A percentile compares a stretch with the other conserved stretches of the same genome.
phyloP scores from a whole-genome alignment of 2,888 invertebrate species.

The Ligdia adustata region DNA sequence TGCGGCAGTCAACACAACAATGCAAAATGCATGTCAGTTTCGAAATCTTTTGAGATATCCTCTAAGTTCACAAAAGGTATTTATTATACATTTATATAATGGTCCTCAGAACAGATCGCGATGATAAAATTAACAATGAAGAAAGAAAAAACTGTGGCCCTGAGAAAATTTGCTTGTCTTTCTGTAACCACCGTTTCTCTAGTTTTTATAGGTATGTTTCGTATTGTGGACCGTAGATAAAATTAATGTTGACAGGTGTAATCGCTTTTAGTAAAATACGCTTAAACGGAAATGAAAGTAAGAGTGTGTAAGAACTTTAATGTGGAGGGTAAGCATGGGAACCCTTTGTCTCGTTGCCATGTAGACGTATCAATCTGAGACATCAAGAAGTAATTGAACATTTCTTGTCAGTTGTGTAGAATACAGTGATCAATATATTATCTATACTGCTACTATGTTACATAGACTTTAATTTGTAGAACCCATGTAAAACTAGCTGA shows the following conservation, averaged over 20 bases:
- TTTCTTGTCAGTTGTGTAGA: too few species aligned
- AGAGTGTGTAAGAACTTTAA: slow-evolving; percentile 28
- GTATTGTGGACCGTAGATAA: slow-evolving; percentile 44
- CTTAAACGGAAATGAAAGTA: slow-evolving; percentile 37
- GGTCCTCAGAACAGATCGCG: slow-evolving; percentile 34
- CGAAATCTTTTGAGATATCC: not conserved
- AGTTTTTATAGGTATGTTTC: slow-evolving; percentile 52
- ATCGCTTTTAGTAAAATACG: slow-evolving; percentile 30
- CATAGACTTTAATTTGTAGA: too few species aligned
- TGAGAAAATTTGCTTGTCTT: slow-evolving; percentile 58
- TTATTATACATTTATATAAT: slow-evolving; percentile 11
- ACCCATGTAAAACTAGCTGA: too few species aligned
- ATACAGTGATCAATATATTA: too few species aligned
- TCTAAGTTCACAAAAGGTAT: slow-evolving; percentile 18
- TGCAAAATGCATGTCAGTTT: not conserved
- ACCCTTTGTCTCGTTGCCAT: slow-evolving; percentile 14
- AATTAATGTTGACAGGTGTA: slow-evolving; percentile 42
- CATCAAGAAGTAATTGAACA: slow-evolving; percentile 7
- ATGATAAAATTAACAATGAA: slow-evolving; percentile 44
- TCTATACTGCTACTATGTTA: too few species aligned
- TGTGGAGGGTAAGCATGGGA: slow-evolving; percentile 31
- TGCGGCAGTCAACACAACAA: not conserved
- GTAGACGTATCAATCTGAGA: slow-evolving; percentile 13
- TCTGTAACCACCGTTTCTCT: slow-evolving; percentile 58
- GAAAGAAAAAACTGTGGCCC: slow-evolving; percentile 52